Evolutionary conservation across 2,888 invertebrate species (phyloP).

Genomic region (Erebia aethiops): DNA sequence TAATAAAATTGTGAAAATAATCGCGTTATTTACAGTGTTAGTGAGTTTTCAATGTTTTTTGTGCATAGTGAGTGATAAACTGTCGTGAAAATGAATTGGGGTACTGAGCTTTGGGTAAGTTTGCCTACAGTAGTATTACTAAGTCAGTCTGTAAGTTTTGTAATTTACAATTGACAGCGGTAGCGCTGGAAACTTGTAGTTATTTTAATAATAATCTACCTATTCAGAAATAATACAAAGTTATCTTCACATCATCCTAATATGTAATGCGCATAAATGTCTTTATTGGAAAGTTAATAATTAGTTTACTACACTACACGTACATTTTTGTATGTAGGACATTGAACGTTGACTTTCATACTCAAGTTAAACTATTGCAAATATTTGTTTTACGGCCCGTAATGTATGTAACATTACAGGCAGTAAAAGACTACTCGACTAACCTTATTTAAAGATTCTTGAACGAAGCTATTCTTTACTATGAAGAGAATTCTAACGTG

Average conservation of each 20-base stretch:
- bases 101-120: conserved; percentile 87
- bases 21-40: conserved; percentile 60
- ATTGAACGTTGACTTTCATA: conserved; percentile 10
- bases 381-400: background rate
- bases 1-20: conserved; percentile 62
- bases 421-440: too few species aligned
- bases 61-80: conserved; percentile 73
- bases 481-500: too few species aligned
- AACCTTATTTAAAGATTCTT: too few species aligned
- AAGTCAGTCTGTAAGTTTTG: conserved; percentile 35
- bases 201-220: background rate
- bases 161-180: conserved; percentile 33
- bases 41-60: conserved; percentile 78
- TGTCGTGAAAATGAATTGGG: conserved; percentile 85
- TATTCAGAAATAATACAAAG: background rate
- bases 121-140: conserved; percentile 35
- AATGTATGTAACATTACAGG: background rate
- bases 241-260: background rate
- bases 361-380: background rate
- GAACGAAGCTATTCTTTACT: too few species aligned
- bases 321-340: conserved; percentile 17
- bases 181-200: background rate
- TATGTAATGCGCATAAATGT: background rate
- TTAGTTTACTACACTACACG: background rate
- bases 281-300: conserved; percentile 14